phyloP scores from a whole-genome alignment of 2,113 vertebrate genomes.

The Cacatua alba region DNA sequence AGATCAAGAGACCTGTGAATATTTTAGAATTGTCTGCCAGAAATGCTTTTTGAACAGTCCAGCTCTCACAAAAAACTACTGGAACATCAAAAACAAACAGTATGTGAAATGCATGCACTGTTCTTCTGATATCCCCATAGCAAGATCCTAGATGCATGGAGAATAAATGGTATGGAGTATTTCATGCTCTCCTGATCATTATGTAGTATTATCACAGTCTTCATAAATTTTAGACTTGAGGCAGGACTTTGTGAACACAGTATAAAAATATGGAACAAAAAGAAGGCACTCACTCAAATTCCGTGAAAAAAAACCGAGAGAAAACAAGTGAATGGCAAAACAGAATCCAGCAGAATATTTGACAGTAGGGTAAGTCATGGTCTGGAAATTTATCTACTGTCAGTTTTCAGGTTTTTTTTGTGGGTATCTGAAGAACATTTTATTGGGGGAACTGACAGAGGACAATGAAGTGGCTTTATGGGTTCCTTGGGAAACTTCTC shows the following conservation, averaged over 20 bases:
- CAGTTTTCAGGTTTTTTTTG: neutral
- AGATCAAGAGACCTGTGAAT: neutral
- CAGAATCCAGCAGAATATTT: neutral
- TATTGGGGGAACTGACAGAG: neutral
- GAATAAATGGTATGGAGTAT: neutral
- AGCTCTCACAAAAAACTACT: neutral
- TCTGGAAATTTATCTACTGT: neutral
- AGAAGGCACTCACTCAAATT: neutral
- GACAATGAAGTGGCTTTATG: neutral
- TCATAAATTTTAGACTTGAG: constrained; percentile 22
- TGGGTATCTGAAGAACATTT: neutral
- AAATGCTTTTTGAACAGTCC: constrained; percentile 14
- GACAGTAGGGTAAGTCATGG: neutral
- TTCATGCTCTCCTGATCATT: constrained; percentile 21
- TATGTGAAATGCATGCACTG: neutral
- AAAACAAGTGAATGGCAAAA: neutral
- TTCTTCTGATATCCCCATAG: neutral
- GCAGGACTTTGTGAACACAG: neutral
- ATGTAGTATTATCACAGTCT: constrained; percentile 23
- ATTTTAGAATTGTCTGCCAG: neutral
- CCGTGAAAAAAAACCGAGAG: neutral
- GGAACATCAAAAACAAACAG: neutral
- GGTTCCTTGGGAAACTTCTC: neutral
- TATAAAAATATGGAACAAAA: neutral
- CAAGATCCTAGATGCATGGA: neutral